Conservation (phyloP, 2,888 invertebrate species). For the Coenonympha arcania region DNA sequence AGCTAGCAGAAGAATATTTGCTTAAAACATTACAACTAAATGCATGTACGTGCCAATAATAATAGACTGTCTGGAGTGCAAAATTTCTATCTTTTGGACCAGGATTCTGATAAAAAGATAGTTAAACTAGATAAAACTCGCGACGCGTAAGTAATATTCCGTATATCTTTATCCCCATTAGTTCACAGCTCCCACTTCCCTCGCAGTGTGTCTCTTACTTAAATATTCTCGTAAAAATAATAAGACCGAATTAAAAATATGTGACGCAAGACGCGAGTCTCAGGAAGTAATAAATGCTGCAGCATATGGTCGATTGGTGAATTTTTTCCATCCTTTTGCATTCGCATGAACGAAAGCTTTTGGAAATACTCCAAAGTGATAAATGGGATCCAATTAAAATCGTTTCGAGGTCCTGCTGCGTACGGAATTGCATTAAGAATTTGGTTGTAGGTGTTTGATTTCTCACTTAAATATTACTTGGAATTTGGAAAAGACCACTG, state of each 20-base stretch:
- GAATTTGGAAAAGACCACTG: not conserved
- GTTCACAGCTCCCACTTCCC: too few species aligned
- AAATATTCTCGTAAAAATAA: constrained; percentile 56
- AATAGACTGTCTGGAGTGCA: too few species aligned
- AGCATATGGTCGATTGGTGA: constrained; percentile 37
- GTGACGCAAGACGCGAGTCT: constrained; percentile 37
- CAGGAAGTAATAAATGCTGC: constrained; percentile 44
- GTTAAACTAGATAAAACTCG: too few species aligned
- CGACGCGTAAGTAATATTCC: too few species aligned
- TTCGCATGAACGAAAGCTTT: constrained; percentile 7
- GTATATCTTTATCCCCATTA: too few species aligned
- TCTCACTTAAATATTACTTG: not conserved
- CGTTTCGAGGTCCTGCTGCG: constrained; percentile 1
- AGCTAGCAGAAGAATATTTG: too few species aligned
- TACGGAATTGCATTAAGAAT: not conserved
- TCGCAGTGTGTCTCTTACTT: constrained; percentile 13
- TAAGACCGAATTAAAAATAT: constrained; percentile 33
- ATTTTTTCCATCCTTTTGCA: constrained; percentile 10
- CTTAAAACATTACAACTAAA: too few species aligned
- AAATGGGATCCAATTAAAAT: constrained; percentile 11
- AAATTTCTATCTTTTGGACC: too few species aligned
- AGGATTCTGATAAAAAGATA: too few species aligned
- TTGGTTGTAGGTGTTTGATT: constrained; percentile 1
- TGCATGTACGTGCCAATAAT: too few species aligned
- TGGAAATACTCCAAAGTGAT: constrained; percentile 10